Evolutionary conservation across 1,140 invertebrate genomes (phyloP).

Genomic region (Drosophila melanogaster): DNA sequence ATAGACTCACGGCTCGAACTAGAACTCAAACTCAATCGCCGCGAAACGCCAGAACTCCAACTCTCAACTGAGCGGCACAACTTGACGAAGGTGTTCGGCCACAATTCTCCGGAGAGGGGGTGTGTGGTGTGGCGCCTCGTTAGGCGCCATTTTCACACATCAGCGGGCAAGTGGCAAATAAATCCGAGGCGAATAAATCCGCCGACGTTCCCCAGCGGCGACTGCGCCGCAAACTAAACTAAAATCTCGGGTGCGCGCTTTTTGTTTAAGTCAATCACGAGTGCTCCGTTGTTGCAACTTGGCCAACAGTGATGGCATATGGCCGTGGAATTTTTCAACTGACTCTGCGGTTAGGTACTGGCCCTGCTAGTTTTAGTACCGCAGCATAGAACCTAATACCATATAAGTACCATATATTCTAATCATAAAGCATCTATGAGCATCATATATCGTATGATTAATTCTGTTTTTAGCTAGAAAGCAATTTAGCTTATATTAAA

Average conservation of each 20-base stretch:
- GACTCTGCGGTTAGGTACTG: not conserved
- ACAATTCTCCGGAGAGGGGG: conserved; percentile 21
- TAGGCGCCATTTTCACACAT: conserved; percentile 79
- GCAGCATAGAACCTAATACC: no score
- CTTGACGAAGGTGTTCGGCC: conserved; percentile 72
- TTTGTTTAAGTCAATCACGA: conserved; percentile 83
- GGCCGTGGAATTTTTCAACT: not conserved
- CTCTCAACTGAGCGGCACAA: conserved; percentile 24
- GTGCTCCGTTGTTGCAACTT: conserved; percentile 68
- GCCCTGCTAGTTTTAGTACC: no score
- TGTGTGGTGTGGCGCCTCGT: conserved; percentile 30
- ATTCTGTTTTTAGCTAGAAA: no score
- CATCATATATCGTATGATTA: no score
- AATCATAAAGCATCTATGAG: no score
- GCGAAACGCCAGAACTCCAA: conserved; percentile 14
- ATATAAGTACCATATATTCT: no score
- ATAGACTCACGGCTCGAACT: conserved; percentile 55
- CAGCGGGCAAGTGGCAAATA: conserved; percentile 78
- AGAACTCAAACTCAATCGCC: conserved; percentile 14
- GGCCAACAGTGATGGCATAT: conserved; percentile 23
- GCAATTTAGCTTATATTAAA: no score
- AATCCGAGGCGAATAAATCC: conserved; percentile 50
- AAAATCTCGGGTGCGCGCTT: conserved; percentile 74
- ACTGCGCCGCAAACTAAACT: conserved; percentile 82
- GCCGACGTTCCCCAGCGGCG: conserved; percentile 72